Conservation (phyloP, 2,888 invertebrate genomes). For the Agapetus fuscipes region DNA sequence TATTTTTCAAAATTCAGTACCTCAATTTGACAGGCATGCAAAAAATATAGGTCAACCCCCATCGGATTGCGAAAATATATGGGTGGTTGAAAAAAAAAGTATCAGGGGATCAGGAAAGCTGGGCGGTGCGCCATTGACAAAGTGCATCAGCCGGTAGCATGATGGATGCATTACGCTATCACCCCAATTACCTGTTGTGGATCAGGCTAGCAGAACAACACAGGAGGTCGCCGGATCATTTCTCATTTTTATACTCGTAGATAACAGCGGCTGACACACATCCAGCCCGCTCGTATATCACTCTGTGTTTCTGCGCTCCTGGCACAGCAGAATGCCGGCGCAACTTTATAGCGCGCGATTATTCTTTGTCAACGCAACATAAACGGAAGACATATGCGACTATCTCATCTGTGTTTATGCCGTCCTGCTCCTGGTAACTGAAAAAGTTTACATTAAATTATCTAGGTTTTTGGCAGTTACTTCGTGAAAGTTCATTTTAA, state of each 20-base stretch:
- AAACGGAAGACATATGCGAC: slow-evolving; percentile 9
- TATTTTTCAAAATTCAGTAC: no score
- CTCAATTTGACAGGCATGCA: no score
- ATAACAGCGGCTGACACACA: slow-evolving; percentile 19
- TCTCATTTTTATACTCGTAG: slow-evolving; percentile 20
- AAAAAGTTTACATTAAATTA: no score
- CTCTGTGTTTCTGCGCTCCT: slow-evolving; percentile 13
- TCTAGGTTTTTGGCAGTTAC: no score
- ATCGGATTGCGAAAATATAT: no score
- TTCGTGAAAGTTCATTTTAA: no score
- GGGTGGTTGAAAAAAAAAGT: no score
- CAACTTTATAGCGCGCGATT: slow-evolving; percentile 12
- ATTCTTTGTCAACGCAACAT: slow-evolving; percentile 15
- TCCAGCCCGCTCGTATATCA: slow-evolving; percentile 14
- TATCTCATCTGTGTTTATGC: background rate
- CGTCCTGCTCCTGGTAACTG: no score
- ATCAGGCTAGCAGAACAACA: slow-evolving; percentile 17
- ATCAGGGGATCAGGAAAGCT: no score
- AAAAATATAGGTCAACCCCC: no score
- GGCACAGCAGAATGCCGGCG: slow-evolving; percentile 13
- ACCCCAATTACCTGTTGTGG: slow-evolving; percentile 18
- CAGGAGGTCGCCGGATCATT: slow-evolving; percentile 21
- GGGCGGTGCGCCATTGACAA: no score
- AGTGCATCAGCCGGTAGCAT: background rate
- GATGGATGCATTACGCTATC: slow-evolving; percentile 20